A percentile compares a stretch with the other conserved stretches of the same genome.
Conservation (phyloP, 2,797 vertebrate species). For the Scyliorhinus canicula region DNA sequence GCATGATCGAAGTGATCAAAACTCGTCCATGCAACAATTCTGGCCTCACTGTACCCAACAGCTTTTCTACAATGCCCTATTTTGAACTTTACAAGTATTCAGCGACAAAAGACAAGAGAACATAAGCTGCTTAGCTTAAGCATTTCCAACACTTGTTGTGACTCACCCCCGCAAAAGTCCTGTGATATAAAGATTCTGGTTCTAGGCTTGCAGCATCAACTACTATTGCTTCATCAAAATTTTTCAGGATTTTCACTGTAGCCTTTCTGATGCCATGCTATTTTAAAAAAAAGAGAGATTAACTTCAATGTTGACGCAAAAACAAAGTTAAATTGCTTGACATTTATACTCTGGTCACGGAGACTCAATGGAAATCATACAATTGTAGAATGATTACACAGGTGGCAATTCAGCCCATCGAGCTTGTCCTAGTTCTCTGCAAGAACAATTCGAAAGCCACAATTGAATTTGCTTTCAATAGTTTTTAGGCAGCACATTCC, state of each 20-base stretch:
- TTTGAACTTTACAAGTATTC: background rate
- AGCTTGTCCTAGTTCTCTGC: background rate
- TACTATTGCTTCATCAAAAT: slow-evolving; percentile 97
- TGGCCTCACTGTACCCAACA: background rate
- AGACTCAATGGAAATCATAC: too few relatives aligned
- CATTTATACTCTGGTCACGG: background rate
- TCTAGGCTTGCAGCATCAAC: slow-evolving; percentile 92
- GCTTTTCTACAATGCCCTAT: background rate
- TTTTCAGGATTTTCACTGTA: slow-evolving; percentile 94
- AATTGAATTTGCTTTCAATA: background rate
- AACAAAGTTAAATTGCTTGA: background rate
- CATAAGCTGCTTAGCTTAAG: background rate
- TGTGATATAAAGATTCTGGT: slow-evolving; percentile 90
- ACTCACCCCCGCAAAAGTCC: slow-evolving; percentile 92
- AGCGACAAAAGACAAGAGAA: background rate
- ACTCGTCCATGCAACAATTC: background rate
- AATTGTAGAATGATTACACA: background rate
- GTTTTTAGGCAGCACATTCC: background rate
- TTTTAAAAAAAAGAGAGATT: slow-evolving; percentile 2
- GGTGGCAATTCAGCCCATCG: too few relatives aligned
- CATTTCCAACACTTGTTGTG: background rate
- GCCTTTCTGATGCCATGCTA: slow-evolving; percentile 75
- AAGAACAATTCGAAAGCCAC: background rate
- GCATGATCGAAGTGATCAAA: background rate
- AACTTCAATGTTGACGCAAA: background rate